These are phyloP conservation scores for Dichetophora obliterata DNA, from an alignment of 2,888 invertebrate species.

Conservation along the genomic window DNA sequence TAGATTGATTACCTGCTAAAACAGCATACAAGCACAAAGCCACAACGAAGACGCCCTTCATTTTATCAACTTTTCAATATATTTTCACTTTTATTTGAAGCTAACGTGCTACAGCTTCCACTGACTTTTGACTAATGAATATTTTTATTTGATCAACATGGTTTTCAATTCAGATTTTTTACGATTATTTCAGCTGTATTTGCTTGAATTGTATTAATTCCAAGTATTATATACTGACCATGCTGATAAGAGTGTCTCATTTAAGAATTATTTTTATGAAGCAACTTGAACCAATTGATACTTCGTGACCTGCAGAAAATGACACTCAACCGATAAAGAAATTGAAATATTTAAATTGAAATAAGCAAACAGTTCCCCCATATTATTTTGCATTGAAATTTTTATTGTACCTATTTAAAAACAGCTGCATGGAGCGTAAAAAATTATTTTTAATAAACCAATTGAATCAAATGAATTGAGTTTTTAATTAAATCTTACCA, in stretches of 20 bases:
- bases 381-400: not conserved
- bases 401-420: too few relatives aligned
- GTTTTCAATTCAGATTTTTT: constrained; percentile 10
- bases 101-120: constrained; percentile 54
- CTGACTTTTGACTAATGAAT: constrained; percentile 59
- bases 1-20: constrained; percentile 63
- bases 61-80: constrained; percentile 46
- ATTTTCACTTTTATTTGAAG: constrained; percentile 43
- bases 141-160: not conserved
- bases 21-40: constrained; percentile 64
- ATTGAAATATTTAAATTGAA: constrained; percentile 34
- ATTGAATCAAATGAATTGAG: too few relatives aligned
- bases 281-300: constrained; percentile 50
- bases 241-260: constrained; percentile 4
- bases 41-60: constrained; percentile 64
- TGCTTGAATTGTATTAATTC: not conserved
- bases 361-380: constrained; percentile 15
- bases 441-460: too few relatives aligned
- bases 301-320: constrained; percentile 61
- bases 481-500: too few relatives aligned
- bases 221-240: not conserved
- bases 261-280: not conserved
- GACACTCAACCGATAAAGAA: constrained; percentile 50
- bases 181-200: not conserved
- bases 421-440: too few relatives aligned